These are phyloP conservation scores for Rhabdophis nuchalis DNA, from an alignment of 2,797 vertebrate genomes.

Conservation along the genomic window DNA sequence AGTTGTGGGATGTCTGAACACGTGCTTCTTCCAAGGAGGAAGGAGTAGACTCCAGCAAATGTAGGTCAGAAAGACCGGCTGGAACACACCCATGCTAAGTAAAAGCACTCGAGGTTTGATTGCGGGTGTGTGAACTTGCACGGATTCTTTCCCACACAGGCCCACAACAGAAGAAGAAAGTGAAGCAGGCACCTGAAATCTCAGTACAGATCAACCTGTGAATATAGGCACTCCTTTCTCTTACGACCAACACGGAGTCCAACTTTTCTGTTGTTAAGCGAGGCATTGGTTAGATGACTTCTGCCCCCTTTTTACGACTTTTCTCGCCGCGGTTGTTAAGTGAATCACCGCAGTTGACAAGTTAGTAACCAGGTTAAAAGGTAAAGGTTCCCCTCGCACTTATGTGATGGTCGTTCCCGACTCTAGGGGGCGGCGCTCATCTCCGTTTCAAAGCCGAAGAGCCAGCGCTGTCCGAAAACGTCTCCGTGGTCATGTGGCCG, in stretches of 20 bases:
- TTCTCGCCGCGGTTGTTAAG: too few species aligned
- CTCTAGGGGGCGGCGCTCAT: too few species aligned
- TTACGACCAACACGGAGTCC: not conserved
- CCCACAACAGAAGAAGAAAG: not conserved
- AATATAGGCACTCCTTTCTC: not conserved
- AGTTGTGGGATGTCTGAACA: not conserved
- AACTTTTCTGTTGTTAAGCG: not conserved
- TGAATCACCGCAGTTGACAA: not conserved
- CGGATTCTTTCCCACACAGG: not conserved
- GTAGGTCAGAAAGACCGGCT: slow-evolving; percentile 7
- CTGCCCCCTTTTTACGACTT: not conserved
- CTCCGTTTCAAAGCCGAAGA: too few species aligned
- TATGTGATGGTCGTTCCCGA: too few species aligned
- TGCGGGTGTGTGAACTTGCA: rapidly evolving
- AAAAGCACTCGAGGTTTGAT: not conserved
- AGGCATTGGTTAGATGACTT: not conserved
- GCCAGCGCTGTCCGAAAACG: too few species aligned
- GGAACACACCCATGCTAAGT: not conserved
- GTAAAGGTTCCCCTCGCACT: too few species aligned
- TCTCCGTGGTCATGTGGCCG: too few species aligned
- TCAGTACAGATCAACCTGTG: too few species aligned
- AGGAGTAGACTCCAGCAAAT: not conserved
- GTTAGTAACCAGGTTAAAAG: not conserved
- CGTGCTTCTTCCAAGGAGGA: not conserved
- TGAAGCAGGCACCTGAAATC: not conserved